Base-by-base conservation (phyloP, 2,113 vertebrate species). In the Physeter macrocephalus region DNA sequence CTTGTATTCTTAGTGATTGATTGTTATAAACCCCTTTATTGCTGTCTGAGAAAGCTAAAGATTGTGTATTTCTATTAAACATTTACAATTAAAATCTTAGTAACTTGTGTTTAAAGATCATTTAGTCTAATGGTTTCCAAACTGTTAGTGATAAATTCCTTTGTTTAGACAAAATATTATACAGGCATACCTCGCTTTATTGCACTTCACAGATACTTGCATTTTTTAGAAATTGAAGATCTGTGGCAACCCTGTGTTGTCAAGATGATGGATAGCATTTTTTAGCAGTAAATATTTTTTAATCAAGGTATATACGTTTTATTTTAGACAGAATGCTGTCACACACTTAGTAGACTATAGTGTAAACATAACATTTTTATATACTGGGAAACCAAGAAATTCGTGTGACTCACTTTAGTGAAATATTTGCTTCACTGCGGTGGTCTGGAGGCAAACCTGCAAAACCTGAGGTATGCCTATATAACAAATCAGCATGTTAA, bases 41-140 rank as follows among this genome's bases (percentile, higher is more conserved):
- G 89, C 96, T 98, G 96, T 98, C 97, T 91, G 85, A 94, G 86
- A 98, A 95, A 97, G 90, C 87, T 96, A 98, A 96, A 97, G 96
- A 98, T 97, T 98, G 98, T 98, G 93, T 96, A 96, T 99, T 99
- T 99, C 98, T 98, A 98, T 98, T 98, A 99, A 99, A 98, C 72
- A 98, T 98, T 98, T 99, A 98, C 94, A 98, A 87, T 93, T 97
- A 97, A 96, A 97, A 90, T 97, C 80, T 86, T 94, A 52, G 93
- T 92, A 49, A 67, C 15, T 93, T 91, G 52, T 91, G 80, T 54
- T 88, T 90, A 85, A 87, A 71, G 27, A 85, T 96, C 23, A 88
- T 95, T 96, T 90, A 81, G 13, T 81, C 57, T 82, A 69, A 54
- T 69, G 34, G 25, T 87, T 94, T 92, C 80, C 23, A 49, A 59